phyloP scores from a whole-genome alignment of 2,797 vertebrate genomes.

The Tympanoctomys barrerae region DNA sequence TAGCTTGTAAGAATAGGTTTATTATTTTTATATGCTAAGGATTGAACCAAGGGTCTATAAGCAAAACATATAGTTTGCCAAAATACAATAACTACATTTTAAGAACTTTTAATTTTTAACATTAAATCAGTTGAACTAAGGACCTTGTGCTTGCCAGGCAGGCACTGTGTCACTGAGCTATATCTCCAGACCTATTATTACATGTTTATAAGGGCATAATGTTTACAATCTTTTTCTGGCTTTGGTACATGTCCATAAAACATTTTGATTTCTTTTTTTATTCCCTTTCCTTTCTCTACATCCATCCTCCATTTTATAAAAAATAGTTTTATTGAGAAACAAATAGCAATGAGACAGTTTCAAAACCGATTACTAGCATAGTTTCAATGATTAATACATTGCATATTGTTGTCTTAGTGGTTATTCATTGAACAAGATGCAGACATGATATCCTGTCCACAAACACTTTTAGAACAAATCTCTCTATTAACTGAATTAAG shows the following conservation, averaged over 20 bases:
- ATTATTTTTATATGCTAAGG: background rate
- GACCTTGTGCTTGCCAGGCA: no score
- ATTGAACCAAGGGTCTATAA: background rate
- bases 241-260: background rate
- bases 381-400: no score
- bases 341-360: no score
- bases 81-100: background rate
- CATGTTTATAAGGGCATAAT: background rate
- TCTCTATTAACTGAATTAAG: no score
- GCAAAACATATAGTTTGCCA: background rate
- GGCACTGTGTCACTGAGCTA: no score
- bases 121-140: background rate
- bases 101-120: conserved; percentile 40
- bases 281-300: background rate
- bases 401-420: no score
- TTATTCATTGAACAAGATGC: no score
- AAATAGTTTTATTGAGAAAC: no score
- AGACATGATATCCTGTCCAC: no score
- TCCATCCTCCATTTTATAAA: background rate
- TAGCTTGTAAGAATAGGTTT: conserved; percentile 8
- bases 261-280: background rate
- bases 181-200: background rate
- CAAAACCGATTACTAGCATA: no score
- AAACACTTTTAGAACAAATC: no score
- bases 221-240: background rate